Evolutionary conservation across 2,113 vertebrate genomes (phyloP), one percentile per base, ranked within the genome.

Genomic region (Diadophis punctatus): DNA sequence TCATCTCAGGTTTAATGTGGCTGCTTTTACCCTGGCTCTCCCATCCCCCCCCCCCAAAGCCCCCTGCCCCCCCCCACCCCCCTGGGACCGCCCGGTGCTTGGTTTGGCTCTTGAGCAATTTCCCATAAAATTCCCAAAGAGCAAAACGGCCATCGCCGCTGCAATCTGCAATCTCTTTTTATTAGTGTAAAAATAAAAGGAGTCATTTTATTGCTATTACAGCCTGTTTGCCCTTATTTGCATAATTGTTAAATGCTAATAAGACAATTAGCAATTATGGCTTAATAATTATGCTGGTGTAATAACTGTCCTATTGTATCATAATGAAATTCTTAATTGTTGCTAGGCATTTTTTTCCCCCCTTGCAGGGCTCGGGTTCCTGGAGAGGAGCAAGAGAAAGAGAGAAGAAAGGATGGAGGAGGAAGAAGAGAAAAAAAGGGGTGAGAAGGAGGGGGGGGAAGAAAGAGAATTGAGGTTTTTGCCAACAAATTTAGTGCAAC

Each of bases 241-340:
- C 96, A 96, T 97, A 97, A 97, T 95, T 96, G 94, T 94, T 95
- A 94, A 97, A 96, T 96, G 95, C 96, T 97, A 97, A 96, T 96
- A 97, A 95, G 96, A 96, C 95, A 95, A 95, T 97, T 96, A 97
- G 93, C 91, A 93, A 96, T 96, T 96, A 95, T 95, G 96, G 95
- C 96, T 95, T 96, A 97, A 96, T 96, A 95, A 97, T 96, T 97
- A 97, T 92, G 91, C 93, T 90, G 86, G 93, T 43, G 95, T 91
- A 94, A 95, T 94, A 87, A 93, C 84, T 95, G 91, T 95, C 88
- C 93, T 96, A 90, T 90, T 96, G 94, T 93, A 96, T 93, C 87
- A 95, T 97, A 97, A 97, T 96, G 94, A 95, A 95, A 96, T 96
- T 96, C 97, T 96, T 55, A 96, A 96, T 95, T 96, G 94, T 96